These are phyloP conservation scores for Danio jaintianensis DNA, from an alignment of 2,797 vertebrate genomes.

Conservation along the genomic window DNA sequence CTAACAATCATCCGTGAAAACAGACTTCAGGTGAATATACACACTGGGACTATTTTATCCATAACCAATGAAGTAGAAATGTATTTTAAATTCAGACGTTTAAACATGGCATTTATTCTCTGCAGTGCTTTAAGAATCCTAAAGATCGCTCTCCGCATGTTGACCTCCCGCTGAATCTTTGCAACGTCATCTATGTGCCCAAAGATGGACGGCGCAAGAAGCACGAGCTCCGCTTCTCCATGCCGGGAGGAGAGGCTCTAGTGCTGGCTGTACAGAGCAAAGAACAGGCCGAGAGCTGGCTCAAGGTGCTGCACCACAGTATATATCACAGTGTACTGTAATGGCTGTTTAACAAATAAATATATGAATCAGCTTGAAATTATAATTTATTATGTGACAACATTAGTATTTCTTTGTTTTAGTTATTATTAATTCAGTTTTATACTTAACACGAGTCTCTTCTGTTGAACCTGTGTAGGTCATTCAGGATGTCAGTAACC, in stretches of 20 bases:
- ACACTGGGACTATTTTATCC: neutral
- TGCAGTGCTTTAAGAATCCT: constrained; percentile 95
- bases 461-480: constrained; percentile 76
- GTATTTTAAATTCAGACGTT: neutral
- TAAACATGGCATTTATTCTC: neutral
- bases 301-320: constrained; percentile 82
- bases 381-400: too few relatives aligned
- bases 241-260: constrained; percentile 88
- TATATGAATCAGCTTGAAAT: neutral
- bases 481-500: constrained; percentile 88
- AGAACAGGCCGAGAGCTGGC: constrained; percentile 97
- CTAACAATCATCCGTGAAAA: constrained; percentile 91
- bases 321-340: neutral
- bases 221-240: constrained; percentile 92
- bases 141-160: constrained; percentile 90
- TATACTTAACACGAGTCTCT: neutral
- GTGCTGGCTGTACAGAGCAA: constrained; percentile 95
- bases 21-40: constrained; percentile 87
- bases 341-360: neutral
- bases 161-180: constrained; percentile 86
- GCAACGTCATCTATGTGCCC: constrained; percentile 90
- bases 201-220: constrained; percentile 97
- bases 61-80: neutral
- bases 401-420: neutral
- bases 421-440: too few relatives aligned